A percentile compares a stretch with the other conserved stretches of the same genome.
Conservation (phyloP, 2,797 vertebrate species). For the Pseudochirops cupreus region DNA sequence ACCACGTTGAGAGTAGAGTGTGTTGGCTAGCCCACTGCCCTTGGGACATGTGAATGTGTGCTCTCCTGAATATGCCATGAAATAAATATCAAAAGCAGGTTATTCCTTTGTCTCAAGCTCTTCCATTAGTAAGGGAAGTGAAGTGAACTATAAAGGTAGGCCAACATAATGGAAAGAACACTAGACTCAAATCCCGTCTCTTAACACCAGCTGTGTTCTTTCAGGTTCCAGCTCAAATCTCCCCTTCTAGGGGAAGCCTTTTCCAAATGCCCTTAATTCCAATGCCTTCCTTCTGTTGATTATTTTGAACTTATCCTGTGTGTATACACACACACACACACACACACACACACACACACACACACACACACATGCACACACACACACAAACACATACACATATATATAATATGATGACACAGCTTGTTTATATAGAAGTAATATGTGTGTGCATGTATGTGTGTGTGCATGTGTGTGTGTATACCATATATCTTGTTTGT, state of each 20-base stretch:
- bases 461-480: not conserved
- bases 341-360: too few relatives aligned
- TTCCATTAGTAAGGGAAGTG: not conserved
- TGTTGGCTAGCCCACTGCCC: not conserved
- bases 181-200: not conserved
- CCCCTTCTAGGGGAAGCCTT: not conserved
- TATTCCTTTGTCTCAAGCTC: not conserved
- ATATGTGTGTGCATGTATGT: not conserved
- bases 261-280: not conserved
- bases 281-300: not conserved
- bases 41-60: not conserved
- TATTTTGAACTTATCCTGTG: not conserved
- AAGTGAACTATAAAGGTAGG: not conserved
- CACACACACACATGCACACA: too few relatives aligned
- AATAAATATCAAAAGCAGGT: constrained; percentile 4
- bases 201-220: not conserved
- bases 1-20: not conserved
- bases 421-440: too few relatives aligned
- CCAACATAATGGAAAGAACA: not conserved
- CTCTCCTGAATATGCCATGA: not conserved
- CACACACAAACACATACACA: too few relatives aligned
- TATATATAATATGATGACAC: too few relatives aligned
- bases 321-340: too few relatives aligned
- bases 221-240: not conserved
- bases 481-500: not conserved